phyloP scores from a whole-genome alignment of 2,113 vertebrate species.

The Microcebus jonahi region DNA sequence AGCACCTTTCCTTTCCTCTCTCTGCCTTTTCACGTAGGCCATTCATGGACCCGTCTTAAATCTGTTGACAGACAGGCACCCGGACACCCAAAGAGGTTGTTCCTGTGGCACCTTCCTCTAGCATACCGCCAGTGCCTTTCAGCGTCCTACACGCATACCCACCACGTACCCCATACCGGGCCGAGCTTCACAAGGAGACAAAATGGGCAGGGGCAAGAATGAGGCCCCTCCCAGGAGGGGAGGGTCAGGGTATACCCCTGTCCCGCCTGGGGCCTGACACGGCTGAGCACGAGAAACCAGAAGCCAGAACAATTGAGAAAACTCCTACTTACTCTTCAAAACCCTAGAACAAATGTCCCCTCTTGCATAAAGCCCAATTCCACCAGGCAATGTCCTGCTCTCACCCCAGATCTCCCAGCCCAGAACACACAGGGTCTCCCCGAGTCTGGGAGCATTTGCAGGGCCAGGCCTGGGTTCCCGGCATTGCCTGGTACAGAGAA shows the following conservation, averaged over 20 bases:
- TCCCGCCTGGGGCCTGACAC: neutral
- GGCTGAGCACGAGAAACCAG: neutral
- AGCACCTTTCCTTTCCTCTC: neutral
- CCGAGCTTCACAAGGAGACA: neutral
- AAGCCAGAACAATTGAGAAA: neutral
- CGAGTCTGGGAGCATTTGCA: neutral
- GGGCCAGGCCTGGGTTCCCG: neutral
- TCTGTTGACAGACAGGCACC: neutral
- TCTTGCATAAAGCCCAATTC: neutral
- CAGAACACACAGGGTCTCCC: neutral
- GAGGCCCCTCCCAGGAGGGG: neutral
- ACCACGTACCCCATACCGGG: too few relatives aligned
- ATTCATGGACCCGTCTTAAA: neutral
- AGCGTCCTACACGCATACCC: neutral
- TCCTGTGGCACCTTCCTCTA: neutral
- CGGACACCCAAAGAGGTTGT: neutral
- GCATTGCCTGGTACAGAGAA: neutral
- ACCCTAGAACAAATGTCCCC: neutral
- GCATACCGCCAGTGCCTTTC: neutral
- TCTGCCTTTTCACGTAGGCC: neutral
- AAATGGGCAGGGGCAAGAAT: neutral
- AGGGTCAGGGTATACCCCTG: neutral
- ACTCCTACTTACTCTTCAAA: constrained; percentile 3
- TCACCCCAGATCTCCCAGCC: neutral
- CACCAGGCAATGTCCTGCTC: neutral